Evolutionary conservation across 1,140 invertebrate genomes (phyloP).

Genomic region (Parapsyche elsis): DNA sequence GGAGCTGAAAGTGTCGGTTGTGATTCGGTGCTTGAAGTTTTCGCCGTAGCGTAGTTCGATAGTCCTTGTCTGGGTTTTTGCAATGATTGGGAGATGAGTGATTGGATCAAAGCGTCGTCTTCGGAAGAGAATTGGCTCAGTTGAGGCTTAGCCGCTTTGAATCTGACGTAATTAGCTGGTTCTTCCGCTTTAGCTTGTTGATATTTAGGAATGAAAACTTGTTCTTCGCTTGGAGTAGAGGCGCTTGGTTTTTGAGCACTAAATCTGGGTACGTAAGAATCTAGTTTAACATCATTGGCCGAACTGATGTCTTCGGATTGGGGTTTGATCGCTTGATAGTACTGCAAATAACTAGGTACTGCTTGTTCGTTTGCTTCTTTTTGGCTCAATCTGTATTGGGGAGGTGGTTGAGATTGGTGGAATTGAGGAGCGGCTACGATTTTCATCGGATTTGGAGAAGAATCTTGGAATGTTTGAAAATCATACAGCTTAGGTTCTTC

Average conservation of each 20-base stretch:
- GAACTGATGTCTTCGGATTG: constrained; percentile 49
- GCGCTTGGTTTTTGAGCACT: constrained; percentile 40
- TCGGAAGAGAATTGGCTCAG: constrained; percentile 44
- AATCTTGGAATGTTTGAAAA: constrained; percentile 48
- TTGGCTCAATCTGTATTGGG: constrained; percentile 40
- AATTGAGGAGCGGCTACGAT: constrained; percentile 52
- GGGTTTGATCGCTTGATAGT: constrained; percentile 52
- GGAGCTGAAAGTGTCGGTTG: constrained; percentile 1
- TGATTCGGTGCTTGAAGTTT: constrained; percentile 40
- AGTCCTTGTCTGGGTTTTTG: constrained; percentile 48
- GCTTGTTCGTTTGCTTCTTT: constrained; percentile 46
- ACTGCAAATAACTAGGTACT: constrained; percentile 49
- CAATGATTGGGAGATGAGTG: constrained; percentile 38
- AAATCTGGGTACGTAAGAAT: constrained; percentile 44
- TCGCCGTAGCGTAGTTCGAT: constrained; percentile 44
- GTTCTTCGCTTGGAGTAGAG: constrained; percentile 33
- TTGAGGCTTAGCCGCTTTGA: constrained; percentile 49
- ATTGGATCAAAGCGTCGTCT: constrained; percentile 51
- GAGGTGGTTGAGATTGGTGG: constrained; percentile 39
- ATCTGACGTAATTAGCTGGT: constrained; percentile 40
- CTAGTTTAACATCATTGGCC: constrained; percentile 42
- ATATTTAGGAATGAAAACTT: constrained; percentile 43
- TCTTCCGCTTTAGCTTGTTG: constrained; percentile 46
- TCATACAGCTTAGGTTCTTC: constrained; percentile 51
- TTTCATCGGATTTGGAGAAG: constrained; percentile 48